phyloP scores from a whole-genome alignment of 2,797 vertebrate genomes.

The Lophius americanus region DNA sequence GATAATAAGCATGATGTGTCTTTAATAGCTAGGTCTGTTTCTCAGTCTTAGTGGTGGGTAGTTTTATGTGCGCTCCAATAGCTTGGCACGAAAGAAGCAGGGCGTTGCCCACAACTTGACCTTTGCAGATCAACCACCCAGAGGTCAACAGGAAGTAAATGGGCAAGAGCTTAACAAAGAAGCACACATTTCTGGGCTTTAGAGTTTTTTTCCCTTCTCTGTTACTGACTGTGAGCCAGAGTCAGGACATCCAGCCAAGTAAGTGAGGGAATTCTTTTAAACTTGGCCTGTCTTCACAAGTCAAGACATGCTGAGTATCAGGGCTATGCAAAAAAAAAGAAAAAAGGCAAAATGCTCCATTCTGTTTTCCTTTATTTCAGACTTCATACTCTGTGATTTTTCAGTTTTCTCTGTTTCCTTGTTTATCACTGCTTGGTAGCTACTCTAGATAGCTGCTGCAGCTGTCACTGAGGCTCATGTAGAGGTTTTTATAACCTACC shows the following conservation, averaged over 20 bases:
- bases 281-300: conserved; percentile 58
- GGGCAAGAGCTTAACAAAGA: conserved; percentile 40
- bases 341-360: conserved; percentile 23
- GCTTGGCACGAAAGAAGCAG: conserved; percentile 50
- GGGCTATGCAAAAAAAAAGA: conserved; percentile 44
- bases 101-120: conserved; percentile 62
- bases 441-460: conserved; percentile 5
- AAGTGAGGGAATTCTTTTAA: conserved; percentile 65
- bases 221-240: conserved; percentile 39
- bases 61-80: conserved; percentile 61
- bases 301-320: conserved; percentile 52
- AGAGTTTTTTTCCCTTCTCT: conserved; percentile 12
- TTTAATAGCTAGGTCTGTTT: conserved; percentile 71
- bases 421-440: conserved; percentile 5
- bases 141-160: conserved; percentile 76
- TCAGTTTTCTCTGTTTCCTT: conserved; percentile 24
- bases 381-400: conserved; percentile 18
- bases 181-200: conserved; percentile 34
- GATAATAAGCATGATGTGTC: conserved; percentile 75
- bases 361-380: conserved; percentile 36
- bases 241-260: conserved; percentile 44
- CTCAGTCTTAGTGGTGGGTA: conserved; percentile 63
- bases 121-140: conserved; percentile 57
- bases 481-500: conserved; percentile 2
- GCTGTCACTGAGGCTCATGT: background rate